phyloP scores from a whole-genome alignment of 1,140 invertebrate species.

The Mesaphorura yosii region DNA sequence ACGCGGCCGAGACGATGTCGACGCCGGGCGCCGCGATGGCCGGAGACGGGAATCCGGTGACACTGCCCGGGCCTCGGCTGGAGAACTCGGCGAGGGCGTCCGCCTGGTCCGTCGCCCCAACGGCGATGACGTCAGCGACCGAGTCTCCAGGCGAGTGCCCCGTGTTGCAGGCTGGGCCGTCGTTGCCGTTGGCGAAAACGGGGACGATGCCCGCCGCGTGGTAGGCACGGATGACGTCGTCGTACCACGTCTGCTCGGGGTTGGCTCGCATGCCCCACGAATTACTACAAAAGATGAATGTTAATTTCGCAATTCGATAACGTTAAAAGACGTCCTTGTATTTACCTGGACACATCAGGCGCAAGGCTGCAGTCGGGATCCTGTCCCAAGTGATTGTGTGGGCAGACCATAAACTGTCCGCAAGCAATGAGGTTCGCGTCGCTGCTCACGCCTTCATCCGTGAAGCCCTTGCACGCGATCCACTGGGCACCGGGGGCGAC shows the following conservation, averaged over 20 bases:
- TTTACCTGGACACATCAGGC: no score
- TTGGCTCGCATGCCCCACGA: no score
- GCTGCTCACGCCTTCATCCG: background rate
- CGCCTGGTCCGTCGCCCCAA: slow-evolving; percentile 6
- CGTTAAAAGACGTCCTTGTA: no score
- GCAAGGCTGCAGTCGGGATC: no score
- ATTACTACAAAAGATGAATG: no score
- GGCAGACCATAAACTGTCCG: slow-evolving; percentile 5
- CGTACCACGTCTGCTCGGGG: no score
- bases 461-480: background rate
- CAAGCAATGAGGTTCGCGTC: background rate
- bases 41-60: no score
- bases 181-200: slow-evolving; percentile 22
- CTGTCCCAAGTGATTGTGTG: background rate
- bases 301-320: no score
- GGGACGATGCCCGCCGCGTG: slow-evolving; percentile 15
- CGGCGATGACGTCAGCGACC: background rate
- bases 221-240: slow-evolving; percentile 15
- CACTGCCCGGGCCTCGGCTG: slow-evolving; percentile 20
- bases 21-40: no score
- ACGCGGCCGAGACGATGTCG: no score
- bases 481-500: background rate
- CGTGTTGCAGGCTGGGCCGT: slow-evolving; percentile 9
- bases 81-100: slow-evolving; percentile 9
- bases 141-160: slow-evolving; percentile 19